Evolutionary conservation across 2,888 invertebrate genomes (phyloP).

Genomic region (Nephrocerus scutellatus): DNA sequence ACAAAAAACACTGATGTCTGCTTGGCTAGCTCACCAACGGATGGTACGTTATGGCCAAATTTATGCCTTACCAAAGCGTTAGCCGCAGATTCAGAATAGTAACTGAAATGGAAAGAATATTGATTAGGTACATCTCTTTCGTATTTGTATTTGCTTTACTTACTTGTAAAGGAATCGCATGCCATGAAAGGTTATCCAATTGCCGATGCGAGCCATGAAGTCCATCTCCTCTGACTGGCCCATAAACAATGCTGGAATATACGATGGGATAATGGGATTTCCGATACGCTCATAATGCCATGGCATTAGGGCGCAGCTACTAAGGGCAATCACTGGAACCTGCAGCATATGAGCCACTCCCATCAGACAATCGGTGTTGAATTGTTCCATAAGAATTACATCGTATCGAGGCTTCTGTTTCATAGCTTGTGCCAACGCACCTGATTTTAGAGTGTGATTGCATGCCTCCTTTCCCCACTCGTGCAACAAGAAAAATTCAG

Average conservation of each 20-base stretch:
- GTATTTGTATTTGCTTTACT: too few relatives aligned
- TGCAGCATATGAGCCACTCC: conserved; percentile 58
- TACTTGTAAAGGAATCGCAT: conserved; percentile 38
- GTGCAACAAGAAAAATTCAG: conserved; percentile 41
- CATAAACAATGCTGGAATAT: conserved; percentile 51
- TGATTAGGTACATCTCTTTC: background rate
- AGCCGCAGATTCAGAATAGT: conserved; percentile 27
- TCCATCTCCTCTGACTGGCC: conserved; percentile 48
- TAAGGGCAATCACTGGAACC: conserved; percentile 53
- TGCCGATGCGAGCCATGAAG: conserved; percentile 47
- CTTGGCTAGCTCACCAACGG: conserved; percentile 48
- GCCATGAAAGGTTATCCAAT: conserved; percentile 40
- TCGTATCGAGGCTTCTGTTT: conserved; percentile 54
- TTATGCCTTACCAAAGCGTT: conserved; percentile 35
- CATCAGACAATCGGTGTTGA: conserved; percentile 65
- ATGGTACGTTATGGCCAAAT: conserved; percentile 44
- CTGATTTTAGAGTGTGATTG: conserved; percentile 38
- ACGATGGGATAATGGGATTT: conserved; percentile 55
- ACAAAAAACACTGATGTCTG: conserved; percentile 47
- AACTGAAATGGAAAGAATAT: conserved; percentile 15
- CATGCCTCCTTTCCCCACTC: conserved; percentile 42
- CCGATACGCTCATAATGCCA: conserved; percentile 56
- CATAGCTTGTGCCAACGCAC: conserved; percentile 41
- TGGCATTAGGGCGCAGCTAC: conserved; percentile 55
- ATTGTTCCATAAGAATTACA: conserved; percentile 61